A percentile compares a stretch with the other conserved stretches of the same genome.
Conservation (phyloP, 2,113 vertebrate species). For the Tyto alba region DNA sequence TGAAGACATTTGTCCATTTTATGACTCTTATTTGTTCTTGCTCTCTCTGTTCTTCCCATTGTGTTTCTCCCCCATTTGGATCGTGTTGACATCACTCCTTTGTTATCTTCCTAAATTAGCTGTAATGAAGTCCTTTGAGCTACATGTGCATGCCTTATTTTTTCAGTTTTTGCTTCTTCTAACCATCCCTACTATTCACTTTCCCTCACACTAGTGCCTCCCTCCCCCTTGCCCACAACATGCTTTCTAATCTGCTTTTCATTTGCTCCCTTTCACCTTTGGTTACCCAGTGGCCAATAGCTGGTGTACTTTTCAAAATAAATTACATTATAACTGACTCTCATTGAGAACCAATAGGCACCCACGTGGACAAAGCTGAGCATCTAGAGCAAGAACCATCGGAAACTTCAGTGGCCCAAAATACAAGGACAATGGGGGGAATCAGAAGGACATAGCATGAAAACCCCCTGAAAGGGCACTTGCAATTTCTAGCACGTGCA, state of each 20-base stretch:
- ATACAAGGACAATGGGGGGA: background rate
- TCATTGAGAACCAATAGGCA: background rate
- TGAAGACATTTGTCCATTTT: constrained; percentile 27
- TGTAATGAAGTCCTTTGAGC: constrained; percentile 56
- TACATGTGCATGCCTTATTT: constrained; percentile 39
- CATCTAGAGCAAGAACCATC: background rate
- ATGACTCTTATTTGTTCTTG: constrained; percentile 49
- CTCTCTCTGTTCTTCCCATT: constrained; percentile 18
- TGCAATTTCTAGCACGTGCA: background rate
- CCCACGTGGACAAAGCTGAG: background rate
- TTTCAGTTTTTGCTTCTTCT: background rate
- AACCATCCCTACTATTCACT: background rate
- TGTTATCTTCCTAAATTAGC: constrained; percentile 64
- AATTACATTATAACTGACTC: background rate
- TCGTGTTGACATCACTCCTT: constrained; percentile 34
- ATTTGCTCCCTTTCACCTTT: constrained; percentile 35
- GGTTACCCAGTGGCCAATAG: background rate
- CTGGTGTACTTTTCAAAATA: background rate
- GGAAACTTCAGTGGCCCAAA: constrained; percentile 12
- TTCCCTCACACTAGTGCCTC: background rate
- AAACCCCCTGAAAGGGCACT: background rate
- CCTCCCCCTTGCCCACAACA: background rate
- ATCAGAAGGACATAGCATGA: background rate
- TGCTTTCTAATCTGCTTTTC: background rate
- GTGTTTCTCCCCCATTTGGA: constrained; percentile 24